These are phyloP conservation scores for Ladona fulva DNA, from an alignment of 1,140 invertebrate genomes.

Conservation along the genomic window DNA sequence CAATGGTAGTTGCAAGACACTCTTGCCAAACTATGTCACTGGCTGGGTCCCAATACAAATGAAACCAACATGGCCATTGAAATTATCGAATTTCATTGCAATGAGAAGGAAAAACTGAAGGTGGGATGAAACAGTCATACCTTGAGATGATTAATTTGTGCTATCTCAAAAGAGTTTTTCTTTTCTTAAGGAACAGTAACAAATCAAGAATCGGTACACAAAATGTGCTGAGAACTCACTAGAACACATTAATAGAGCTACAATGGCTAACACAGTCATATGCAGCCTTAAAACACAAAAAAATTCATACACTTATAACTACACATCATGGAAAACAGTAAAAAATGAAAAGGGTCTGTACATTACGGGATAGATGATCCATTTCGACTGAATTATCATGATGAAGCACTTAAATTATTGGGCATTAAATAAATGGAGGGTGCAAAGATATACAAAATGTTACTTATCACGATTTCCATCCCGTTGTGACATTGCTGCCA, in stretches of 20 bases:
- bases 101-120: background rate
- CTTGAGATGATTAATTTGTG: conserved; percentile 6
- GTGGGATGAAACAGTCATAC: background rate
- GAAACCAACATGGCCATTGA: background rate
- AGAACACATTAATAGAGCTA: conserved; percentile 7
- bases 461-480: conserved; percentile 1
- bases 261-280: conserved; percentile 1
- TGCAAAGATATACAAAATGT: conserved; percentile 10
- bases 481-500: conserved; percentile 2
- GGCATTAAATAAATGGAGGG: conserved; percentile 7
- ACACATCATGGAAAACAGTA: conserved; percentile 9
- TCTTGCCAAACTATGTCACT: background rate
- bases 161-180: background rate
- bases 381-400: conserved; percentile 1
- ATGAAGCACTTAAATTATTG: conserved; percentile 10
- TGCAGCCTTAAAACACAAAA: conserved; percentile 1
- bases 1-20: background rate
- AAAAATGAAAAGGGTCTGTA: conserved; percentile 6
- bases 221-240: conserved; percentile 5
- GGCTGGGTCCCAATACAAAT: background rate
- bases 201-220: conserved; percentile 6
- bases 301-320: background rate
- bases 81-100: conserved; percentile 3
- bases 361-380: background rate
- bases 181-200: conserved; percentile 1